phyloP scores from a whole-genome alignment of 2,113 vertebrate species.

The Aramus guarauna region DNA sequence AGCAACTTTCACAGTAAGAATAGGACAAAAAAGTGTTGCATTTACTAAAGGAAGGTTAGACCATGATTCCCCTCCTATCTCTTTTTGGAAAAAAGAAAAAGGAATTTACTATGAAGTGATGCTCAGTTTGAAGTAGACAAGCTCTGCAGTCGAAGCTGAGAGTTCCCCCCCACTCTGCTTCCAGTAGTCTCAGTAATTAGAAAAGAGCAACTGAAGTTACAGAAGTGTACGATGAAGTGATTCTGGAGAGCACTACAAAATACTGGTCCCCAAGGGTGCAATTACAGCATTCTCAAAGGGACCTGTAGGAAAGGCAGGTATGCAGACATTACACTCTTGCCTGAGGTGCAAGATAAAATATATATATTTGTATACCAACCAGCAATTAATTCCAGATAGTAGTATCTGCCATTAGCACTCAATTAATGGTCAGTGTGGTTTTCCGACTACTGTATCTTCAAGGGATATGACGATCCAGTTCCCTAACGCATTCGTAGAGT shows the following conservation, averaged over 20 bases:
- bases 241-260: background rate
- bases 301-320: background rate
- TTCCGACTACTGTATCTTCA: background rate
- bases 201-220: background rate
- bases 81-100: background rate
- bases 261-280: background rate
- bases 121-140: background rate
- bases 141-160: background rate
- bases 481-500: background rate
- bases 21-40: background rate
- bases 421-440: background rate
- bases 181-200: background rate
- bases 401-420: background rate
- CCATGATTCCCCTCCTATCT: background rate
- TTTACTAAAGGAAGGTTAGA: background rate
- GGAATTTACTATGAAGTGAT: background rate
- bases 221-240: background rate
- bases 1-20: slow-evolving; percentile 36
- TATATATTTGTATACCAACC: background rate
- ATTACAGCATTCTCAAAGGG: background rate
- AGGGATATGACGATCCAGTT: background rate
- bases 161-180: background rate
- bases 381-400: background rate
- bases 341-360: background rate
- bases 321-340: background rate